phyloP scores from a whole-genome alignment of 2,113 vertebrate species.

The Centrocercus urophasianus region DNA sequence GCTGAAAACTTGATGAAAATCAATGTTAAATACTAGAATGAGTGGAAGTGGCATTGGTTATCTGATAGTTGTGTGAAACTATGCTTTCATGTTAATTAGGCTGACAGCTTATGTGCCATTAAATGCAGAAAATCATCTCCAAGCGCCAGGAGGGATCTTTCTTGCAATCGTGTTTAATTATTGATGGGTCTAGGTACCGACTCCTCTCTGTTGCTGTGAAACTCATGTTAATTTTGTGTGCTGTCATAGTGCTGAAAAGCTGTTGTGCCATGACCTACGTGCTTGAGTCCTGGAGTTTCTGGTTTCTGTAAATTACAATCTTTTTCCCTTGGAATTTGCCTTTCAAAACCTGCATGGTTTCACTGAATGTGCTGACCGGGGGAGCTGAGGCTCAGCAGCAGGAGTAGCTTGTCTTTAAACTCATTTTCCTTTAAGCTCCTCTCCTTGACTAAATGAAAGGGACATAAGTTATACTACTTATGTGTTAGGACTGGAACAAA shows the following conservation, averaged over 20 bases:
- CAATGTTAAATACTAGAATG: background rate
- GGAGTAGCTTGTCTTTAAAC: background rate
- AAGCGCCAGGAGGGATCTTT: background rate
- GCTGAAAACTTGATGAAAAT: background rate
- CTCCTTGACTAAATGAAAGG: conserved; percentile 15
- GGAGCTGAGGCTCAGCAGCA: background rate
- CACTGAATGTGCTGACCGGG: background rate
- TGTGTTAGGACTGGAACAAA: conserved; percentile 14
- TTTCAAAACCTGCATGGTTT: background rate
- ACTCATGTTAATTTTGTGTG: accelerated
- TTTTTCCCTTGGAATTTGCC: background rate
- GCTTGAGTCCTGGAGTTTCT: background rate
- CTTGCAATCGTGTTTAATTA: background rate
- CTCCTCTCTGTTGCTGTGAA: background rate
- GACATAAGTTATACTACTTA: background rate
- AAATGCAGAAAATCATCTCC: background rate
- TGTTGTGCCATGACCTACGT: background rate
- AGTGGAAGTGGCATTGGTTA: background rate
- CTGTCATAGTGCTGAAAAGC: background rate
- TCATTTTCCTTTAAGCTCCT: background rate
- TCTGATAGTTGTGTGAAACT: background rate
- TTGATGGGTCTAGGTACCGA: background rate
- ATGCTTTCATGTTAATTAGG: background rate
- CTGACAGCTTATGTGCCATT: background rate
- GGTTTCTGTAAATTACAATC: background rate